These are phyloP conservation scores for Drosophila austrosaltans DNA, from an alignment of 2,888 invertebrate genomes.

Conservation along the genomic window DNA sequence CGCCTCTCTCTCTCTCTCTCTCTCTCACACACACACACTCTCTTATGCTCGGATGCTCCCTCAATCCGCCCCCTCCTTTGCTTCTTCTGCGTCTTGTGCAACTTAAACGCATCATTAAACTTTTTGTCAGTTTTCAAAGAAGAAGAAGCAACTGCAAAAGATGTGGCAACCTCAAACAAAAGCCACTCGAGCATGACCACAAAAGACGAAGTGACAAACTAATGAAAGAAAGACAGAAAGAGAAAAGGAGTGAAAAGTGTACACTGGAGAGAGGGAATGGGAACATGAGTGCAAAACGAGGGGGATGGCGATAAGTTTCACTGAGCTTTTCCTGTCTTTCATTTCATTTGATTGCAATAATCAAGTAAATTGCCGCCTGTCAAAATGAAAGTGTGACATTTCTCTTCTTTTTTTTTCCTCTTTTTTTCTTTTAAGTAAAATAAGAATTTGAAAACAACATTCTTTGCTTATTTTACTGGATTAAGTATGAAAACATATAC, in stretches of 20 bases:
- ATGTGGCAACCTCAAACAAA: slow-evolving; percentile 55
- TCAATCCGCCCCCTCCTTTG: too few relatives aligned
- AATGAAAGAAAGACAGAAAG: slow-evolving; percentile 55
- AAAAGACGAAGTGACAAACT: slow-evolving; percentile 59
- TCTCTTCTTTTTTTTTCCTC: background rate
- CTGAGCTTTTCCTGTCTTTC: slow-evolving; percentile 21
- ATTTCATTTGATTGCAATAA: slow-evolving; percentile 55
- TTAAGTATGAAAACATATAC: background rate
- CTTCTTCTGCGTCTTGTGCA: slow-evolving; percentile 15
- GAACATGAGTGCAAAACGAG: slow-evolving; percentile 10
- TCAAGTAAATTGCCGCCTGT: slow-evolving; percentile 77
- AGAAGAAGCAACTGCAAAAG: slow-evolving; percentile 35
- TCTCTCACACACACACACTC: too few relatives aligned
- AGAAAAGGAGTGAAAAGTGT: background rate
- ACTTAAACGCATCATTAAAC: slow-evolving; percentile 76
- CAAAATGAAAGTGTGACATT: slow-evolving; percentile 53
- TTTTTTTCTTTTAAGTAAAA: background rate
- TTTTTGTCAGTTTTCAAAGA: slow-evolving; percentile 63
- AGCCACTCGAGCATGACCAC: slow-evolving; percentile 55
- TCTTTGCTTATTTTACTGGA: background rate
- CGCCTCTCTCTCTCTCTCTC: background rate
- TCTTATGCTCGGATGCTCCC: too few relatives aligned
- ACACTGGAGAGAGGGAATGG: slow-evolving; percentile 1
- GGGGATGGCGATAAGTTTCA: slow-evolving; percentile 42
- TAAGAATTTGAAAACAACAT: too few relatives aligned